A percentile compares a stretch with the other conserved stretches of the same genome.
These are phyloP conservation scores for Yponomeuta plumbellus DNA, from an alignment of 2,888 invertebrate species.

Conservation along the genomic window DNA sequence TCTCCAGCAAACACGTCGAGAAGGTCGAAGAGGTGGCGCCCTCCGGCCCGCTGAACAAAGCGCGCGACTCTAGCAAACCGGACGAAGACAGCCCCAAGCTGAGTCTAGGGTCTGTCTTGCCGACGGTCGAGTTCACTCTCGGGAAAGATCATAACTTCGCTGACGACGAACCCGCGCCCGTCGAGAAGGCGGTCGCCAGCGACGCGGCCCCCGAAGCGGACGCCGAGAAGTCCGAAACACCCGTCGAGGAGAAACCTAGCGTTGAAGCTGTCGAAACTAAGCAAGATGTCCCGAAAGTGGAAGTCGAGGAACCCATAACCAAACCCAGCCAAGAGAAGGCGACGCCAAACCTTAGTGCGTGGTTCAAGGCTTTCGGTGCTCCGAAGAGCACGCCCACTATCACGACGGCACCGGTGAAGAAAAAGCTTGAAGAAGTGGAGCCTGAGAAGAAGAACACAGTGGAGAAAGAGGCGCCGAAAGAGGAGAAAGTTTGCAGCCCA, in stretches of 20 bases:
- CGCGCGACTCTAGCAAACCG: slow-evolving; percentile 77
- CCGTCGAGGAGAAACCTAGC: slow-evolving; percentile 40
- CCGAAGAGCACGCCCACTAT: slow-evolving; percentile 81
- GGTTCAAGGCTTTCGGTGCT: slow-evolving; percentile 94
- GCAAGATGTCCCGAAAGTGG: slow-evolving; percentile 61
- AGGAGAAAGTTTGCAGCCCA: slow-evolving; percentile 42
- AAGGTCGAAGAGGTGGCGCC: slow-evolving; percentile 78
- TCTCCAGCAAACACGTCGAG: slow-evolving; percentile 69
- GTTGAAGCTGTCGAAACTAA: slow-evolving; percentile 35
- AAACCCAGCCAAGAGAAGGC: slow-evolving; percentile 80
- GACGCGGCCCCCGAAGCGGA: slow-evolving; percentile 20
- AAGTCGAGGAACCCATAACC: slow-evolving; percentile 52
- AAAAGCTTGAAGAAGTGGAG: slow-evolving; percentile 77
- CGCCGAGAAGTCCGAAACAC: slow-evolving; percentile 29
- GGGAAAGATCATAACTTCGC: slow-evolving; percentile 81
- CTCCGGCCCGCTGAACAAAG: slow-evolving; percentile 71
- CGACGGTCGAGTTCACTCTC: slow-evolving; percentile 80
- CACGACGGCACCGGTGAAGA: slow-evolving; percentile 63
- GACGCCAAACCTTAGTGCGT: slow-evolving; percentile 91
- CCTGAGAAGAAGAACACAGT: slow-evolving; percentile 50
- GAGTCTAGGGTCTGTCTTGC: slow-evolving; percentile 89
- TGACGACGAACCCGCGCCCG: slow-evolving; percentile 37
- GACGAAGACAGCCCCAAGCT: slow-evolving; percentile 86
- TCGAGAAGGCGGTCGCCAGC: slow-evolving; percentile 22
- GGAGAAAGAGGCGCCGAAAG: slow-evolving; percentile 38